phyloP scores from a whole-genome alignment of 2,113 vertebrate genomes.

The Anguilla rostrata region DNA sequence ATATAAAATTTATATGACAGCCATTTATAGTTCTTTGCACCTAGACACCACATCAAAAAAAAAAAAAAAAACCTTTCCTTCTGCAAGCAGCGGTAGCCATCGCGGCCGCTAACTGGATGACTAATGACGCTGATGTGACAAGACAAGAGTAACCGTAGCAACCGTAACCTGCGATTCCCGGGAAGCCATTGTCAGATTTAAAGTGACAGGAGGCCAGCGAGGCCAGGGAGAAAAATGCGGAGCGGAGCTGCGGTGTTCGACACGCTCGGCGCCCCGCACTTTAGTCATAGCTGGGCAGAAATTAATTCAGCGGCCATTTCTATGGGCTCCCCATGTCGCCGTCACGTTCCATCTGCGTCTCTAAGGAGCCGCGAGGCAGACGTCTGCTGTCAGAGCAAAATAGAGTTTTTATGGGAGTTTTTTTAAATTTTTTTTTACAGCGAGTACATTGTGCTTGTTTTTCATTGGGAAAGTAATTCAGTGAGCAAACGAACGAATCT shows the following conservation, averaged over 20 bases:
- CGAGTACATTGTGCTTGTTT: neutral
- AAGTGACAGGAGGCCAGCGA: constrained; percentile 70
- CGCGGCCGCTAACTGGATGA: constrained; percentile 54
- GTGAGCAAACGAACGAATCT: neutral
- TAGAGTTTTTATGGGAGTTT: constrained; percentile 7
- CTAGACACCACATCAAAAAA: neutral
- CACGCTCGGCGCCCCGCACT: constrained; percentile 64
- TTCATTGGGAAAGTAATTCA: neutral
- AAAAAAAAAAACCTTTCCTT: neutral
- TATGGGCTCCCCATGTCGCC: constrained; percentile 40
- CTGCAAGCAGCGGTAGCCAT: constrained; percentile 47
- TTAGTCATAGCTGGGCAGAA: constrained; percentile 73
- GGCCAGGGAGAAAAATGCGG: constrained; percentile 71
- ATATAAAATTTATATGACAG: neutral
- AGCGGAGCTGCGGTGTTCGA: constrained; percentile 67
- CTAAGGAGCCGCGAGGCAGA: constrained; percentile 3
- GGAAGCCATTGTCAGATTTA: constrained; percentile 65
- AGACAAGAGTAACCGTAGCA: constrained; percentile 79
- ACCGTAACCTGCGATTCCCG: constrained; percentile 75
- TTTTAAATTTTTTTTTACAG: neutral
- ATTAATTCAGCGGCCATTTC: constrained; percentile 69
- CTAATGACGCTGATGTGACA: constrained; percentile 61
- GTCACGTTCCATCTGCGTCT: constrained; percentile 34
- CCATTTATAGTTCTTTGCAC: neutral
- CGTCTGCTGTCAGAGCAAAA: constrained; percentile 16